Evolutionary conservation across 2,797 vertebrate genomes (phyloP).

Genomic region (Nannoperca obscura): DNA sequence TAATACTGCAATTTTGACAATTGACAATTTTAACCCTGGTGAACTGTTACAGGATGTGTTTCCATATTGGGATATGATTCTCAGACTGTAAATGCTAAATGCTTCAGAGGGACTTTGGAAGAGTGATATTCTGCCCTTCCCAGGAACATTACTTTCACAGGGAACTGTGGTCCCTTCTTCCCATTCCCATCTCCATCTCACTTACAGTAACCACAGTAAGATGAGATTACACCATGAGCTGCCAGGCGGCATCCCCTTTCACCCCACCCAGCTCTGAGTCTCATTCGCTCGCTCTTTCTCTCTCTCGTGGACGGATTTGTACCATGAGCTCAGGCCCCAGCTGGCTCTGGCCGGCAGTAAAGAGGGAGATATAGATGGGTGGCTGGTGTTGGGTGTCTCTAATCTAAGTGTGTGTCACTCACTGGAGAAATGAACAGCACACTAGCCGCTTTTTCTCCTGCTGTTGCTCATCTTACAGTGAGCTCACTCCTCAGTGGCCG

Average conservation of each 20-base stretch:
- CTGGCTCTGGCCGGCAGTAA: constrained; percentile 61
- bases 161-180: constrained; percentile 63
- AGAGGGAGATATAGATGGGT: constrained; percentile 36
- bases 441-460: constrained; percentile 44
- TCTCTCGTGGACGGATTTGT: constrained; percentile 50
- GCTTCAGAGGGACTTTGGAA: constrained; percentile 39
- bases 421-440: constrained; percentile 61
- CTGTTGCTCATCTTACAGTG: constrained; percentile 55
- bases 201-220: constrained; percentile 77
- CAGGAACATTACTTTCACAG: constrained; percentile 72
- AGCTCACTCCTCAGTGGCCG: constrained; percentile 56
- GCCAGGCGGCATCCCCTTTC: constrained; percentile 65
- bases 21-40: constrained; percentile 4
- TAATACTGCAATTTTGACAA: background rate
- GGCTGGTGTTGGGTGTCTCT: constrained; percentile 74
- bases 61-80: constrained; percentile 55
- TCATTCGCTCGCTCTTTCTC: constrained; percentile 7
- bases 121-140: constrained; percentile 62
- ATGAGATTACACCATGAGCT: constrained; percentile 77
- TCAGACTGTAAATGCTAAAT: constrained; percentile 70
- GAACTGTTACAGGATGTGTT: constrained; percentile 45
- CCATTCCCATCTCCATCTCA: constrained; percentile 70
- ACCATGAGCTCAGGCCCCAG: constrained; percentile 77
- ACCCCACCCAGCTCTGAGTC: constrained; percentile 58
- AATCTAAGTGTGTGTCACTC: constrained; percentile 75